phyloP scores from a whole-genome alignment of 2,888 invertebrate genomes.

The Digitonthophagus gazella region DNA sequence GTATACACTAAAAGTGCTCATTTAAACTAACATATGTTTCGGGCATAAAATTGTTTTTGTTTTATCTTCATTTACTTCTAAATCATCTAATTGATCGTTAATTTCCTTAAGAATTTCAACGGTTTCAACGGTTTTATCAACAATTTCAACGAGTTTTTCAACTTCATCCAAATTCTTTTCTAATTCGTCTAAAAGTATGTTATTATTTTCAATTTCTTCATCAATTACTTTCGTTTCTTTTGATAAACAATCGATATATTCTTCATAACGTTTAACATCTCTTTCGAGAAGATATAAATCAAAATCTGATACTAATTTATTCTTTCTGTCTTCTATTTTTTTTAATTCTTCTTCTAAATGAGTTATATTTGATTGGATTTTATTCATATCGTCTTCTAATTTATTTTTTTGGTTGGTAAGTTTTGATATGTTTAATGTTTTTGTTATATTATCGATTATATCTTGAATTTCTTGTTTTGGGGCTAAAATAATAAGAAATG shows the following conservation, averaged over 20 bases:
- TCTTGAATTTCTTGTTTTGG: slow-evolving; percentile 2
- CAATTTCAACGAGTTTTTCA: neutral
- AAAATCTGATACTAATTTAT: neutral
- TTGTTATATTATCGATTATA: neutral
- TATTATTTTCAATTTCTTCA: neutral
- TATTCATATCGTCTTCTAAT: neutral
- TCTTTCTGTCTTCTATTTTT: neutral
- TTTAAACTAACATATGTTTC: too few relatives aligned
- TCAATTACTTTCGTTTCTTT: neutral
- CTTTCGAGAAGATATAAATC: neutral
- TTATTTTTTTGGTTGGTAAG: neutral
- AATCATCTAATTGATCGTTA: neutral
- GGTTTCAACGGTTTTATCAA: neutral
- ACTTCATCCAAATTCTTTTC: neutral
- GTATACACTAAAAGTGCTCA: too few relatives aligned
- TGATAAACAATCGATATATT: slow-evolving; percentile 1
- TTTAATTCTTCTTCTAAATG: neutral
- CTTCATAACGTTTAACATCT: slow-evolving; percentile 3
- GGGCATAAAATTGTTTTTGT: neutral
- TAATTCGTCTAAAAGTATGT: too few relatives aligned
- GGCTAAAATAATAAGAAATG: slow-evolving; percentile 4
- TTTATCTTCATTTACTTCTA: neutral
- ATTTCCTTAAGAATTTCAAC: neutral
- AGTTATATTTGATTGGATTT: neutral
- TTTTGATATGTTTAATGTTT: neutral